Evolutionary conservation across 1,140 invertebrate genomes (phyloP).

Genomic region (Drosophila bocqueti): DNA sequence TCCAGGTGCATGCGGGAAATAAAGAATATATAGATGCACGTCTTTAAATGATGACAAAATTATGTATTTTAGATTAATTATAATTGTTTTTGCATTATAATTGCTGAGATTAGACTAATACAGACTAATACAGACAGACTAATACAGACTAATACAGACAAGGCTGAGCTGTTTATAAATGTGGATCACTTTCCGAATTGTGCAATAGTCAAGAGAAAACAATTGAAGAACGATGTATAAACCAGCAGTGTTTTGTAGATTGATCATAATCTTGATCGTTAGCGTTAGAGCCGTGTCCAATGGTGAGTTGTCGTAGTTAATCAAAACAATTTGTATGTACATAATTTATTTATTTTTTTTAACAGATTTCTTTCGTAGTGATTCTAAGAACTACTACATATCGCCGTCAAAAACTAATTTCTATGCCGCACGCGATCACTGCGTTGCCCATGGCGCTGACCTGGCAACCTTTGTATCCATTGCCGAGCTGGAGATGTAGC

Average conservation of each 20-base stretch:
- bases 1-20: too few relatives aligned
- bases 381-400: background rate
- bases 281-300: too few relatives aligned
- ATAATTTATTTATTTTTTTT: background rate
- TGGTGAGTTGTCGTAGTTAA: background rate
- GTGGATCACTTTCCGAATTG: background rate
- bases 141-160: background rate
- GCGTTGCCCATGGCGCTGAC: background rate
- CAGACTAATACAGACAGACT: too few relatives aligned
- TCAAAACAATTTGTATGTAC: background rate
- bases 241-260: background rate
- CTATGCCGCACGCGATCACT: slow-evolving; percentile 1
- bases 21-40: background rate
- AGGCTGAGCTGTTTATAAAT: background rate
- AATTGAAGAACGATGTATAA: background rate
- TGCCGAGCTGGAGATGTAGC: background rate
- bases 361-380: background rate
- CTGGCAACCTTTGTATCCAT: background rate
- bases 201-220: background rate
- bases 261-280: background rate
- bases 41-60: background rate
- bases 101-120: background rate
- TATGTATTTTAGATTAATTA: background rate
- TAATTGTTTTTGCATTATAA: background rate
- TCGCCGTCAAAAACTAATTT: background rate